Percentiles rank a stretch among this genome's conserved stretches.
Conservation (phyloP, 2,113 vertebrate genomes). For the Pterocles gutturalis region DNA sequence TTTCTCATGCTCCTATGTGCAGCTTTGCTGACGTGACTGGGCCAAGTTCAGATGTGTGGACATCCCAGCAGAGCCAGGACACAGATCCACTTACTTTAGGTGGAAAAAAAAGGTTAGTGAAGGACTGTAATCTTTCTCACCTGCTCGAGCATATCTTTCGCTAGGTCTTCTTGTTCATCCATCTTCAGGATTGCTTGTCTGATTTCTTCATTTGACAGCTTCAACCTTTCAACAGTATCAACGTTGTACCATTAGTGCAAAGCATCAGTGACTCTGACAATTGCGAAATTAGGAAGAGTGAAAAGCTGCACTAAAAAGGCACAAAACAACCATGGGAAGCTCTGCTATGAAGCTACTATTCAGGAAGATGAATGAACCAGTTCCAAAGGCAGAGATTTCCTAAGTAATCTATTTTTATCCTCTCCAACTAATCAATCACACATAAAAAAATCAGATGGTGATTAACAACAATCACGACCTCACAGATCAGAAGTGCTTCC, state of each 20-base stretch:
- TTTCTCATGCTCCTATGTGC: not conserved
- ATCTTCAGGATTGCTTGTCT: slow-evolving; percentile 92
- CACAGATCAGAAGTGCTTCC: not conserved
- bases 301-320: not conserved
- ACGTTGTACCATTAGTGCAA: slow-evolving; percentile 6
- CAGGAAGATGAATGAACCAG: not conserved
- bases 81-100: not conserved
- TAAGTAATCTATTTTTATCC: not conserved
- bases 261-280: not conserved
- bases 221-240: slow-evolving; percentile 83
- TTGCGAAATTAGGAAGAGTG: not conserved
- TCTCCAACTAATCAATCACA: not conserved
- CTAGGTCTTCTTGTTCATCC: slow-evolving; percentile 96
- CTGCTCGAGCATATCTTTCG: slow-evolving; percentile 99
- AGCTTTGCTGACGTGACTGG: not conserved
- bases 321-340: not conserved
- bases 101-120: not conserved
- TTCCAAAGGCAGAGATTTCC: not conserved
- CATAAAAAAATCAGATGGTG: not conserved
- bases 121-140: slow-evolving; percentile 68
- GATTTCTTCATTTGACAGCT: slow-evolving; percentile 96
- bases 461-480: not conserved
- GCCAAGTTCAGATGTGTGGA: not conserved
- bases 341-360: not conserved
- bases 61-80: not conserved